Evolutionary conservation across 2,113 vertebrate species (phyloP).

Genomic region (Xyrauchen texanus): DNA sequence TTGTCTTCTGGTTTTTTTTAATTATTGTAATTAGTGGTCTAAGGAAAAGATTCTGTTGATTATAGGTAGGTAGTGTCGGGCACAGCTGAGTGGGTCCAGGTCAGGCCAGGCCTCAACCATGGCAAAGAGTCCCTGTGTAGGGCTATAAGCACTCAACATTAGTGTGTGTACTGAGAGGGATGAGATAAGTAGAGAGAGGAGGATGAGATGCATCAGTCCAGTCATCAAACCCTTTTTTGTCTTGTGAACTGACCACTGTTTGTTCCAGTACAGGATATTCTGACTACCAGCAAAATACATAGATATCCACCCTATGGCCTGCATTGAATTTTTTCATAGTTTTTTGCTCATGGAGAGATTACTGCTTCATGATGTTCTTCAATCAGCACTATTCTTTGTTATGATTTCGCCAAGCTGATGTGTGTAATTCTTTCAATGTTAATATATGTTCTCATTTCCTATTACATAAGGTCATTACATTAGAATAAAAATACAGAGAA

Average conservation of each 20-base stretch:
- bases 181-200: constrained; percentile 70
- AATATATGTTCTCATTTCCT: no score
- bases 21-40: no score
- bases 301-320: constrained; percentile 14
- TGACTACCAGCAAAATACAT: constrained; percentile 12
- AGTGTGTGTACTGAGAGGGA: constrained; percentile 40
- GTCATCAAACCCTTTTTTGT: constrained; percentile 72
- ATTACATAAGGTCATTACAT: no score
- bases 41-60: background rate
- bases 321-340: constrained; percentile 17
- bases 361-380: no score
- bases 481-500: no score
- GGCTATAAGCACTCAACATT: constrained; percentile 23
- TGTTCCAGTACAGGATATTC: constrained; percentile 59
- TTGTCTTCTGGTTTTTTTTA: no score
- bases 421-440: no score
- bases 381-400: background rate
- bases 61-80: background rate
- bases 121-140: background rate
- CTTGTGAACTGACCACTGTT: constrained; percentile 69
- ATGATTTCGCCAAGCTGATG: background rate
- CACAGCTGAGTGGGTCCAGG: background rate
- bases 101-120: background rate
- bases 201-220: constrained; percentile 62
- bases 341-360: background rate